Conservation (phyloP, 2,797 vertebrate genomes). For the Cirrhinus mrigala region DNA sequence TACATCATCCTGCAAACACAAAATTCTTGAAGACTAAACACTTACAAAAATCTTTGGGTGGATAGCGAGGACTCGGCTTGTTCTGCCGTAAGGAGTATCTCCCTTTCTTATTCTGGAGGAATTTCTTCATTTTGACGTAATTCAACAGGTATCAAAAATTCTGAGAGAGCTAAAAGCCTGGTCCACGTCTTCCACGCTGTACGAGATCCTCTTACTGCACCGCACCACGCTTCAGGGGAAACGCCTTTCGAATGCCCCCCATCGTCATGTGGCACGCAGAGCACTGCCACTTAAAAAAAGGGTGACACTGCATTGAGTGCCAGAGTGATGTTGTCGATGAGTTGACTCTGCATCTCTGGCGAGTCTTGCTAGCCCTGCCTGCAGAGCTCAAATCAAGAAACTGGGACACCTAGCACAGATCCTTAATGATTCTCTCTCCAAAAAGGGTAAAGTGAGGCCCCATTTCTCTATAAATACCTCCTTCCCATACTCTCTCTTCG, state of each 20-base stretch:
- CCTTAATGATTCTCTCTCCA: constrained; percentile 85
- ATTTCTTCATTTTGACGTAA: constrained; percentile 75
- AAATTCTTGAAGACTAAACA: constrained; percentile 75
- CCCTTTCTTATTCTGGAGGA: constrained; percentile 76
- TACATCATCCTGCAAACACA: not conserved
- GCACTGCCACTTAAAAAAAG: constrained; percentile 61
- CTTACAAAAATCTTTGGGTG: constrained; percentile 87
- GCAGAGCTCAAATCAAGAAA: constrained; percentile 82
- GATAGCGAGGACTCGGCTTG: constrained; percentile 71
- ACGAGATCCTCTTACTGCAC: constrained; percentile 43
- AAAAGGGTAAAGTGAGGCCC: constrained; percentile 85
- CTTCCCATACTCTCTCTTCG: constrained; percentile 77
- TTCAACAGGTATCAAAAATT: constrained; percentile 57
- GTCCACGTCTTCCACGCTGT: constrained; percentile 51
- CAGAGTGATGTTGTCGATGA: constrained; percentile 70
- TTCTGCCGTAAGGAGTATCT: constrained; percentile 76
- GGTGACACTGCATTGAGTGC: constrained; percentile 70
- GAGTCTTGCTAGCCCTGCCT: constrained; percentile 69
- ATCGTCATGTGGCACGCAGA: constrained; percentile 63
- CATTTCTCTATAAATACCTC: constrained; percentile 87
- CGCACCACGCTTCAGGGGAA: constrained; percentile 16
- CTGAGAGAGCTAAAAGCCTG: constrained; percentile 63
- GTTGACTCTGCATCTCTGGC: constrained; percentile 73
- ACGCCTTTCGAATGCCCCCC: constrained; percentile 52
- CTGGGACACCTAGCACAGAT: constrained; percentile 81